These are phyloP conservation scores for Thyatira batis DNA, from an alignment of 2,888 invertebrate genomes.

Conservation along the genomic window DNA sequence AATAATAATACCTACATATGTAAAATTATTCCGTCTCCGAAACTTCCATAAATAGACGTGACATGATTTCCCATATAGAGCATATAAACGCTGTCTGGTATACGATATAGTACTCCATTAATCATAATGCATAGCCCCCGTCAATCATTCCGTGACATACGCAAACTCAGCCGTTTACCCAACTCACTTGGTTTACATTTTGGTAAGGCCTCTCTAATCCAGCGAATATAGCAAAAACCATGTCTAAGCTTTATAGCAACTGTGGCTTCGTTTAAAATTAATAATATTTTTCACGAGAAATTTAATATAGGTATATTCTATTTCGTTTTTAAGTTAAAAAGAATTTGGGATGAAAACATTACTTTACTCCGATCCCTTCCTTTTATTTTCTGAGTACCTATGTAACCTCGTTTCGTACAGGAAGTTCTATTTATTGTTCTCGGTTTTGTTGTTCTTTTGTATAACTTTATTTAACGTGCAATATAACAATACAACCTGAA, in stretches of 20 bases:
- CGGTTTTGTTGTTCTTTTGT: background rate
- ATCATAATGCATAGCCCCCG: slow-evolving; percentile 70
- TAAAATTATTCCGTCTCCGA: background rate
- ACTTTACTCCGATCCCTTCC: background rate
- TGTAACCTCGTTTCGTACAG: background rate
- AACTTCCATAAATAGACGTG: background rate
- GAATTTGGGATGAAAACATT: no score
- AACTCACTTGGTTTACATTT: slow-evolving; percentile 34
- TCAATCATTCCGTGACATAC: slow-evolving; percentile 66
- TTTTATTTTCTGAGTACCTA: background rate
- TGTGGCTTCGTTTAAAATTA: no score
- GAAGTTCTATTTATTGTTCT: background rate
- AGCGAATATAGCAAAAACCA: slow-evolving; percentile 17
- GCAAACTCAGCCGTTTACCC: slow-evolving; percentile 56
- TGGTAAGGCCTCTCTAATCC: slow-evolving; percentile 23
- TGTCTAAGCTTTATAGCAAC: background rate
- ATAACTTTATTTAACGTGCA: background rate
- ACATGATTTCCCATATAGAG: slow-evolving; percentile 8
- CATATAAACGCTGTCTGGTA: slow-evolving; percentile 20
- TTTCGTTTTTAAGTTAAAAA: no score
- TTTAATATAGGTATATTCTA: no score
- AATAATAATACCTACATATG: no score
- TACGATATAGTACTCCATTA: slow-evolving; percentile 50
- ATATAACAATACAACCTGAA: slow-evolving; percentile 8
- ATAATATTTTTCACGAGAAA: no score